A percentile compares a stretch with the other conserved stretches of the same genome.
These are phyloP conservation scores for Griposia aprilina DNA, from an alignment of 2,888 invertebrate species.

Conservation along the genomic window DNA sequence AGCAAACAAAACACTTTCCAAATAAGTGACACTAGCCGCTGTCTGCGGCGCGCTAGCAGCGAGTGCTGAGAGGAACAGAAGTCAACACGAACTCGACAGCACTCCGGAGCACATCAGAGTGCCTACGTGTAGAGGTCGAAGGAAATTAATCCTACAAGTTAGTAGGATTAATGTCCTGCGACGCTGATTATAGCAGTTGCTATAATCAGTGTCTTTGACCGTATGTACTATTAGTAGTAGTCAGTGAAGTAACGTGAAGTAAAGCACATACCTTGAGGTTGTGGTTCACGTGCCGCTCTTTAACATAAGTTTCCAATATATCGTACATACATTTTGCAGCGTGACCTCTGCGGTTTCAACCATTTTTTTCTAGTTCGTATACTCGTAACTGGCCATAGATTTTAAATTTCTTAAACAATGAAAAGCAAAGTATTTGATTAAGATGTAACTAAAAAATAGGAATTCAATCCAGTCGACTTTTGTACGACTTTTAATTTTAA, in stretches of 20 bases:
- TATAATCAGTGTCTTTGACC: not conserved
- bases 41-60: too few species aligned
- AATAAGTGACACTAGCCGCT: not conserved
- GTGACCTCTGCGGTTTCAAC: too few species aligned
- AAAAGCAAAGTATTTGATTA: too few species aligned
- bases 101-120: not conserved
- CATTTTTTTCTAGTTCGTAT: too few species aligned
- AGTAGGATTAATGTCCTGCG: too few species aligned
- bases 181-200: too few species aligned
- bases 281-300: not conserved
- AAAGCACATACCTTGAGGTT: not conserved
- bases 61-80: not conserved
- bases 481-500: too few species aligned
- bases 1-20: not conserved
- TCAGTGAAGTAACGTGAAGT: not conserved
- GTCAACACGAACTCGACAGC: not conserved
- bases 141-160: not conserved
- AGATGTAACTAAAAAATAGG: too few species aligned
- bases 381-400: too few species aligned
- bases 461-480: too few species aligned
- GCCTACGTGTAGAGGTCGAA: not conserved
- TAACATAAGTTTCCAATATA: conserved; percentile 6
- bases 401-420: too few species aligned
- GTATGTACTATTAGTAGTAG: not conserved
- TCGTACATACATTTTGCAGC: not conserved